Percentiles rank a stretch among this genome's conserved stretches.
Conservation (phyloP, 1,140 invertebrate species). For the Drosophila serrata region DNA sequence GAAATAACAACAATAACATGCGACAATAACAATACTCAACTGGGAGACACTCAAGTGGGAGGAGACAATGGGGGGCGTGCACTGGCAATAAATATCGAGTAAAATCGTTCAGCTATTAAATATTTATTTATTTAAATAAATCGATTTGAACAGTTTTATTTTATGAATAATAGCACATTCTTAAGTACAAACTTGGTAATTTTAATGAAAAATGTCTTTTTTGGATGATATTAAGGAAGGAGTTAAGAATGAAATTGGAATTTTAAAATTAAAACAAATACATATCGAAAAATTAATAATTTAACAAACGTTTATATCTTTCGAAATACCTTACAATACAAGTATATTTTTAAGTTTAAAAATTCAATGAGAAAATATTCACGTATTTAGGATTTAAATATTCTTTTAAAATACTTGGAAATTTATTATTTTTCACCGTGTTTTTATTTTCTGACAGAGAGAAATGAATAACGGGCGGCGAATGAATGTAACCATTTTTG, state of each 20-base stretch:
- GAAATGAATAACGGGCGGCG: conserved; percentile 17
- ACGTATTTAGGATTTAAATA: too few relatives aligned
- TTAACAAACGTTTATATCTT: not conserved
- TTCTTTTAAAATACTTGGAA: accelerated
- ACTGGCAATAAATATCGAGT: conserved; percentile 4
- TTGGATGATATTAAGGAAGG: too few relatives aligned
- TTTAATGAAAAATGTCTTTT: too few relatives aligned
- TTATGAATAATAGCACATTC: not conserved
- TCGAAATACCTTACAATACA: too few relatives aligned
- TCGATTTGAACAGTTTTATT: not conserved
- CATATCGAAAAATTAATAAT: not conserved
- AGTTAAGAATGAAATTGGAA: too few relatives aligned
- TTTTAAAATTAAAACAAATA: not conserved
- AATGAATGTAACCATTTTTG: conserved; percentile 43
- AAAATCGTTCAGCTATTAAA: not conserved
- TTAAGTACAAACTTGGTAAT: not conserved
- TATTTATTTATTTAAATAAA: not conserved
- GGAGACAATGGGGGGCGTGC: conserved; percentile 12
- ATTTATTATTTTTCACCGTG: not conserved
- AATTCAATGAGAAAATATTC: too few relatives aligned
- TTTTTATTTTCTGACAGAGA: not conserved
- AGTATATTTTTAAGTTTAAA: too few relatives aligned
- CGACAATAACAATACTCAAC: conserved; percentile 47
- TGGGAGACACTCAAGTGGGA: conserved; percentile 21
- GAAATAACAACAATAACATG: conserved; percentile 56